These are phyloP conservation scores for Astreopora myriophthalma DNA, from an alignment of 64 coral and sea anemone genomes.

Conservation along the genomic window DNA sequence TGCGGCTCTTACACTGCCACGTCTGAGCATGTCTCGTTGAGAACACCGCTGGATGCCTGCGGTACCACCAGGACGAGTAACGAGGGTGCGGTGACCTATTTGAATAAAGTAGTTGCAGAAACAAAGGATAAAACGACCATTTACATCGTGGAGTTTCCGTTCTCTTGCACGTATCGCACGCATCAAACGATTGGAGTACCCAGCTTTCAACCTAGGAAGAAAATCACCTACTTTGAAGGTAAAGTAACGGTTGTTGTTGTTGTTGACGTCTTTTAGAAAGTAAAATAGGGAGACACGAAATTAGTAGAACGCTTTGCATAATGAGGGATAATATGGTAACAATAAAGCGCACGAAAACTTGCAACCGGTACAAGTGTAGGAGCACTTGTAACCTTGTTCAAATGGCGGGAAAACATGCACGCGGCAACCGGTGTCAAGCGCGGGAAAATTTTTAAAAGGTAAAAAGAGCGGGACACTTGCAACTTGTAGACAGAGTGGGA, in stretches of 20 bases:
- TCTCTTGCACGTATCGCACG: conserved; percentile 72
- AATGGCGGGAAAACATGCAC: neutral
- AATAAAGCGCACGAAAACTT: too few relatives aligned
- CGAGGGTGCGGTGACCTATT: conserved; percentile 52
- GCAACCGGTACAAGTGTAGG: too few relatives aligned
- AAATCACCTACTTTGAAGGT: conserved; percentile 82
- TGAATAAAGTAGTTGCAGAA: conserved; percentile 60
- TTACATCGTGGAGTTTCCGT: conserved; percentile 84
- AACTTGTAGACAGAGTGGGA: neutral
- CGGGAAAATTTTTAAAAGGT: neutral
- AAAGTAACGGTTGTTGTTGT: neutral
- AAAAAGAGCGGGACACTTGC: too few relatives aligned
- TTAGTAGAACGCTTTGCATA: too few relatives aligned
- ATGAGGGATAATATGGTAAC: too few relatives aligned
- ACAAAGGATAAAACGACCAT: conserved; percentile 17
- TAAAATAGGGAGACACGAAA: neutral
- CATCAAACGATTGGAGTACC: conserved; percentile 68
- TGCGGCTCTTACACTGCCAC: conserved; percentile 40
- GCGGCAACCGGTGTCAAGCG: too few relatives aligned
- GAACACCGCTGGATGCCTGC: conserved; percentile 76
- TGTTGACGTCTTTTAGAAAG: neutral
- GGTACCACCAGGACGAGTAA: conserved; percentile 49
- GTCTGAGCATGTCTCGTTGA: conserved; percentile 45
- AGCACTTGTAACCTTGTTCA: too few relatives aligned
- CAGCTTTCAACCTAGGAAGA: conserved; percentile 85